phyloP scores from a whole-genome alignment of 2,888 invertebrate genomes.

The Piscicola geometra region DNA sequence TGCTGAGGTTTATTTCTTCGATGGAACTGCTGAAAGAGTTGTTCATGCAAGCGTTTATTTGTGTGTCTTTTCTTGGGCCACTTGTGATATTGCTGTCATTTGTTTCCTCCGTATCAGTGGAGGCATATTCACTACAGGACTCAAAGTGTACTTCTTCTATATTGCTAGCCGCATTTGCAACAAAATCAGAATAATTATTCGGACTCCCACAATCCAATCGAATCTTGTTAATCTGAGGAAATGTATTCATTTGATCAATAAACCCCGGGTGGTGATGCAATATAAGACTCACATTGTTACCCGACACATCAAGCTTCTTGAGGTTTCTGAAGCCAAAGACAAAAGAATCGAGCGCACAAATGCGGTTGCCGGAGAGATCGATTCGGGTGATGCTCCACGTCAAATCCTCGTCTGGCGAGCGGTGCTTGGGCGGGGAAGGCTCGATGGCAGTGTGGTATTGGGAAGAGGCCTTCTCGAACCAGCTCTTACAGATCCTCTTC shows the following conservation, averaged over 20 bases:
- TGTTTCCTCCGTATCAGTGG: no score
- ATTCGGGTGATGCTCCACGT: conserved; percentile 74
- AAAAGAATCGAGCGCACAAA: conserved; percentile 72
- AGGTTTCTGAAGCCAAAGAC: conserved; percentile 71
- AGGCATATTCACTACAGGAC: no score
- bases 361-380: conserved; percentile 83
- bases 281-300: conserved; percentile 64
- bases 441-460: conserved; percentile 78
- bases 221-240: no score
- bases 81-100: no score
- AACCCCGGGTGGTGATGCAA: no score
- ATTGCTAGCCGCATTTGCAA: no score
- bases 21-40: conserved; percentile 52
- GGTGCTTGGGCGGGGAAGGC: conserved; percentile 65
- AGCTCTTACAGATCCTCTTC: conserved; percentile 68
- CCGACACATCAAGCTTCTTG: conserved; percentile 79
- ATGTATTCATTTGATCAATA: no score
- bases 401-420: conserved; percentile 55
- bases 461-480: conserved; percentile 77
- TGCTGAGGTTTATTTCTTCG: conserved; percentile 82
- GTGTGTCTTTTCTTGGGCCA: no score
- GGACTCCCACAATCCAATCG: no score
- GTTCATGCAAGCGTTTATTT: not conserved
- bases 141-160: no score
- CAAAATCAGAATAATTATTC: no score